Evolutionary conservation across 2,888 invertebrate genomes (phyloP).

Genomic region (Polietes domitor): DNA sequence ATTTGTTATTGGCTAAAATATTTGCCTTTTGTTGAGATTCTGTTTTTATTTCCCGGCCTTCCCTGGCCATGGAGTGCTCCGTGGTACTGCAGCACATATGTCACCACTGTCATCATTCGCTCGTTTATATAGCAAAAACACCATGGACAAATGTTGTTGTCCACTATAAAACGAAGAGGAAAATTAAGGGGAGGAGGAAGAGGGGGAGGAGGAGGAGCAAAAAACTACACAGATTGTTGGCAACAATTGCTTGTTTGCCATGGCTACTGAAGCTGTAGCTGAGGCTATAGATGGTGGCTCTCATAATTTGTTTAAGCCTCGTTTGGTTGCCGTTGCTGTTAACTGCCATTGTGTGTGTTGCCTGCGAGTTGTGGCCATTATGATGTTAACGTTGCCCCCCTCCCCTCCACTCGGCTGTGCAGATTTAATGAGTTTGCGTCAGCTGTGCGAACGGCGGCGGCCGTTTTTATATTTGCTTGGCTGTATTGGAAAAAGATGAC

Average conservation of each 20-base stretch:
- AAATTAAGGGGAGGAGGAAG: not conserved
- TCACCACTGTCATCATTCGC: not conserved
- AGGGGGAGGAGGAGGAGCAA: not conserved
- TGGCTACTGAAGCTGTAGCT: not conserved
- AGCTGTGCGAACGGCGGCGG: not conserved
- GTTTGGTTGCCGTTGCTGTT: not conserved
- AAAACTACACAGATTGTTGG: not conserved
- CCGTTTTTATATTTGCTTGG: not conserved
- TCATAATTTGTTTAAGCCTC: constrained; percentile 14
- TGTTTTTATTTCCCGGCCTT: constrained; percentile 7
- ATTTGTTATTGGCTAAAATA: constrained; percentile 23
- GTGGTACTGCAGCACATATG: not conserved
- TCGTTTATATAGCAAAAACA: not conserved
- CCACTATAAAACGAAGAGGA: not conserved
- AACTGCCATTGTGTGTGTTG: not conserved
- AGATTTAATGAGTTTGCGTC: constrained; percentile 9
- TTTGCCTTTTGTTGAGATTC: not conserved
- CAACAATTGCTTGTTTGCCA: not conserved
- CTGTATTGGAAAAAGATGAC: constrained; percentile 6
- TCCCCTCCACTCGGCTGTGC: not conserved
- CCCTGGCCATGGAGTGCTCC: not conserved
- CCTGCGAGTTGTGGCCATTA: not conserved
- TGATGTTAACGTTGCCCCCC: not conserved
- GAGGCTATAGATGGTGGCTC: not conserved
- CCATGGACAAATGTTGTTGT: not conserved